Base-by-base conservation (phyloP, 2,797 vertebrate genomes). In the Ctenopoma kingsleyae region DNA sequence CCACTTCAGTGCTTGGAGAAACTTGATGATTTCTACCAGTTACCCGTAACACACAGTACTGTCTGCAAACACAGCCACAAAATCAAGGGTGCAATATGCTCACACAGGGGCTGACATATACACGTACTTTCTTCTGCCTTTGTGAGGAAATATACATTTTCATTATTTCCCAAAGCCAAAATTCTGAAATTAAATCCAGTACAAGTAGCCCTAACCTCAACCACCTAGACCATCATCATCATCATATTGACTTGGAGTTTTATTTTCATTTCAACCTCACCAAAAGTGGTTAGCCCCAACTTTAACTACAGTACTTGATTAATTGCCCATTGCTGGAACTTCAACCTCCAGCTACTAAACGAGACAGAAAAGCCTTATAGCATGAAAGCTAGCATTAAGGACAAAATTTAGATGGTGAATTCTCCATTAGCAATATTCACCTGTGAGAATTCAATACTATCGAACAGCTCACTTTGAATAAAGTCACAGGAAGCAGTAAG, bases 11-110 rank as follows among this genome's bases (percentile, higher is more conserved):
- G 46, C 41, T 58, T n/a, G 67, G 49, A 82, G 46, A 69, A 69
- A 54, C 43, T 66, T 17, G 25, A 30, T 61, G 66, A 78, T 83
- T 83, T 68, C 68, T 74, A 84, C 83, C 80, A 69, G 81, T 78
- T 72, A 54, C 35, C 38, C 8, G 16, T 27, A 50, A 76, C 48
- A 80, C 61, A 66, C n/a, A 76, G 11, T 48, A 56, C 44, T 25
- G n/a, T 73, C 27, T 41, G 59, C 36, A 71, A 47, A 68, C 35
- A 78, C 48, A 68, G 43, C 68, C 7, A 67, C 54, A 65, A 44
- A 61, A 2, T 76, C 20, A 70, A 16, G 17, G 51, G 51, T 61
- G 46, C 22, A 56, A 44, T n/a, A 38, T 32, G 75, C 20, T 35
- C 60, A 48, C 43, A 36, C 17, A 47, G 43, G 23, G 19, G 23